phyloP scores from a whole-genome alignment of 2,888 invertebrate species.

The Norana najaformis region DNA sequence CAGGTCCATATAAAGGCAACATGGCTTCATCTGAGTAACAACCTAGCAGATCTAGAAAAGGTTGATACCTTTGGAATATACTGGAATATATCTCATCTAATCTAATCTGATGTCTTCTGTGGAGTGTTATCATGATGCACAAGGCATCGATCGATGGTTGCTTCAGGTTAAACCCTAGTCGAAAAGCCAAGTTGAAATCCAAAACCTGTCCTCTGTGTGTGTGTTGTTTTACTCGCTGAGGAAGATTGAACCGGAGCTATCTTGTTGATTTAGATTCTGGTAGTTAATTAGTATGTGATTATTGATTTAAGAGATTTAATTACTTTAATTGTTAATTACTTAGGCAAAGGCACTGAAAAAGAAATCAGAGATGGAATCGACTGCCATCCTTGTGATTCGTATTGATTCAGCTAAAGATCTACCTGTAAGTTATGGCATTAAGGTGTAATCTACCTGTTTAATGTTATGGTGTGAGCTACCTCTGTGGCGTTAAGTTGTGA shows the following conservation, averaged over 20 bases:
- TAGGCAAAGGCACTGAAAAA: background rate
- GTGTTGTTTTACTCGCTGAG: too few relatives aligned
- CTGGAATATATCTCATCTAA: background rate
- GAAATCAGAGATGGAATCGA: slow-evolving; percentile 54
- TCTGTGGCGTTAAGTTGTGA: background rate
- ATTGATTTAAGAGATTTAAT: background rate
- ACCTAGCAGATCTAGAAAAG: slow-evolving; percentile 8
- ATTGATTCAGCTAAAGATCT: slow-evolving; percentile 89
- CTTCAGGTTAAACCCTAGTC: background rate
- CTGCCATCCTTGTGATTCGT: slow-evolving; percentile 76
- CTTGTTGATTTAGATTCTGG: too few relatives aligned
- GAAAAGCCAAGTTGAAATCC: background rate
- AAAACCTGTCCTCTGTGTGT: background rate
- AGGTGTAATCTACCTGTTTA: too few relatives aligned
- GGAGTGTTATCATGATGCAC: background rate
- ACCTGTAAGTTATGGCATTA: slow-evolving; percentile 72
- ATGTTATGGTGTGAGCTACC: background rate
- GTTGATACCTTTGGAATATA: background rate
- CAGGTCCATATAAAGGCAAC: slow-evolving; percentile 85
- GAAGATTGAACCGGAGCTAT: too few relatives aligned
- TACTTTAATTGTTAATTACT: background rate
- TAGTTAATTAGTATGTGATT: too few relatives aligned
- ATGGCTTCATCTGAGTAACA: slow-evolving; percentile 71
- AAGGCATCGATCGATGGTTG: background rate
- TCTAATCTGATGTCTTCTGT: background rate